A percentile compares a stretch with the other conserved stretches of the same genome.
Conservation (phyloP, 2,113 vertebrate species). For the Daubentonia madagascariensis region DNA sequence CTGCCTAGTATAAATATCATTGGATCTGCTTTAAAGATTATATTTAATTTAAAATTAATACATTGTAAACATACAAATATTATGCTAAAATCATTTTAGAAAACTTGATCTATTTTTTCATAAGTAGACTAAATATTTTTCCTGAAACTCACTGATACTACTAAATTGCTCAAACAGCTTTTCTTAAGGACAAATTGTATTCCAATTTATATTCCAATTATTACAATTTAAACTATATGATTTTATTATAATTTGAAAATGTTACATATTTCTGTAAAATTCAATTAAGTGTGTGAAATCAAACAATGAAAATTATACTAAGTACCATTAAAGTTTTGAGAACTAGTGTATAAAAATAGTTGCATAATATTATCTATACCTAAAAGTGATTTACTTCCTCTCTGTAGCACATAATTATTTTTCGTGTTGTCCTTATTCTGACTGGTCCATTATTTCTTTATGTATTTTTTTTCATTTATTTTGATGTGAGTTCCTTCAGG, state of each 20-base stretch:
- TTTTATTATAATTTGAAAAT: constrained; percentile 12
- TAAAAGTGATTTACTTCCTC: background rate
- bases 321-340: background rate
- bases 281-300: background rate
- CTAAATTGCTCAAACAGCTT: background rate
- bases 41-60: constrained; percentile 18
- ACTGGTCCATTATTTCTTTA: background rate
- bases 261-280: background rate
- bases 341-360: background rate
- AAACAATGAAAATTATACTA: background rate
- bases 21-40: constrained; percentile 3
- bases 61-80: background rate
- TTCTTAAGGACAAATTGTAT: background rate
- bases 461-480: background rate
- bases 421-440: background rate
- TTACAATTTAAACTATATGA: background rate
- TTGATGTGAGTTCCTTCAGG: background rate
- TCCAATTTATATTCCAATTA: background rate
- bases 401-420: background rate
- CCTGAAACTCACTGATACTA: background rate
- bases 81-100: background rate
- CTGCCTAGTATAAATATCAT: background rate
- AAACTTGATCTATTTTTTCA: background rate
- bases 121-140: background rate
- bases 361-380: background rate